phyloP scores from a whole-genome alignment of 2,113 vertebrate species.

The Coregonus clupeaformis region DNA sequence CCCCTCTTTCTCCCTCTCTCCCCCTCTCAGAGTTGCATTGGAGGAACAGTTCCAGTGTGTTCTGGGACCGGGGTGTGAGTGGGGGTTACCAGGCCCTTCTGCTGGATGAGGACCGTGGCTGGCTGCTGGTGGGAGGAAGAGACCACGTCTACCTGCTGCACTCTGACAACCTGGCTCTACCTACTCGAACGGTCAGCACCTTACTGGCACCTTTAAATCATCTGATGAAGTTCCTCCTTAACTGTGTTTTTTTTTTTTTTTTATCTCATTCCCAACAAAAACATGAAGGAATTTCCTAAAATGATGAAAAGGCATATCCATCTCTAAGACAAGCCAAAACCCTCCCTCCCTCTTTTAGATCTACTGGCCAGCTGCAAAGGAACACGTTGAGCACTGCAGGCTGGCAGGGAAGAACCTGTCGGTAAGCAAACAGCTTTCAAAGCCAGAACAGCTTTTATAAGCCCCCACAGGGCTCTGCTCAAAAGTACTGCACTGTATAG shows the following conservation, averaged over 20 bases:
- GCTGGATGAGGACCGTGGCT: conserved; percentile 81
- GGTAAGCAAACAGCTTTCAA: conserved; percentile 61
- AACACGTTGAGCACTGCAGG: conserved; percentile 78
- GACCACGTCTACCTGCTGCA: conserved; percentile 82
- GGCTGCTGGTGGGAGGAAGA: conserved; percentile 82
- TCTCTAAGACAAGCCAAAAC: background rate
- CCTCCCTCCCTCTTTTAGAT: conserved; percentile 71
- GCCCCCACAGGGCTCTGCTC: background rate
- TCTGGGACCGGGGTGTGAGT: conserved; percentile 64
- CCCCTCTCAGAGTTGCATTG: conserved; percentile 72
- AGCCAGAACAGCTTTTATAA: background rate
- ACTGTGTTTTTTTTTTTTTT: too few species aligned
- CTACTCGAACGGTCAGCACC: conserved; percentile 46
- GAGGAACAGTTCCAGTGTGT: conserved; percentile 70
- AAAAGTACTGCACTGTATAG: too few species aligned
- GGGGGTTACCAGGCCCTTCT: conserved; percentile 77
- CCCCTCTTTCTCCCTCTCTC: background rate
- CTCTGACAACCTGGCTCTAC: conserved; percentile 69
- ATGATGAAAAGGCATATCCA: background rate
- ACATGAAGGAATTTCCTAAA: too few species aligned
- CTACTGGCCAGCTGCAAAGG: conserved; percentile 78
- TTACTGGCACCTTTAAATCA: too few species aligned
- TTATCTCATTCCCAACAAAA: too few species aligned
- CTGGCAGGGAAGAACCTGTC: conserved; percentile 79
- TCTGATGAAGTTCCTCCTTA: too few species aligned